These are phyloP conservation scores for Sinelater perroti DNA, from an alignment of 2,888 invertebrate genomes.

Conservation along the genomic window DNA sequence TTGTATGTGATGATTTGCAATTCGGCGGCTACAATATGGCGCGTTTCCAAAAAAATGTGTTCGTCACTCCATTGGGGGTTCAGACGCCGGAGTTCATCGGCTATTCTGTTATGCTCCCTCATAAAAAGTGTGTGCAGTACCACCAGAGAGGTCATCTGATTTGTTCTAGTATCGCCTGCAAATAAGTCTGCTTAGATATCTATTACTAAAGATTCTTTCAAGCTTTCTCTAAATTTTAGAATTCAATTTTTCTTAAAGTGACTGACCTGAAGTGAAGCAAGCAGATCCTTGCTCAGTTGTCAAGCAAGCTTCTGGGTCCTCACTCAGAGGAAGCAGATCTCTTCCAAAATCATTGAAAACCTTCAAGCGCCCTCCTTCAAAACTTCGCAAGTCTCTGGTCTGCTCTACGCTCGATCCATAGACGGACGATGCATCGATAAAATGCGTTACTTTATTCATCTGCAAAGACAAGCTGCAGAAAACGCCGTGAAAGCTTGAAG, in stretches of 20 bases:
- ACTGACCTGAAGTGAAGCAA: slow-evolving; percentile 73
- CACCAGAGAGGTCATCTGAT: slow-evolving; percentile 80
- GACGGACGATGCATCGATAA: slow-evolving; percentile 75
- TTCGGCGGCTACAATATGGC: slow-evolving; percentile 77
- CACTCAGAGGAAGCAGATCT: slow-evolving; percentile 71
- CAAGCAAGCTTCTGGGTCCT: slow-evolving; percentile 71
- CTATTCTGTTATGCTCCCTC: slow-evolving; percentile 84
- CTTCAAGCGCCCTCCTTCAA: slow-evolving; percentile 69
- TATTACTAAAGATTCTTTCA: no score
- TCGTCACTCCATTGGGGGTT: slow-evolving; percentile 83
- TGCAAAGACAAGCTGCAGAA: slow-evolving; percentile 49
- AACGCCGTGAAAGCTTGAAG: slow-evolving; percentile 20
- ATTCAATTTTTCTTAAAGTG: neutral
- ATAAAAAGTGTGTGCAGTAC: slow-evolving; percentile 77
- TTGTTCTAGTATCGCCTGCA: slow-evolving; percentile 78
- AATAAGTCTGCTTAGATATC: slow-evolving; percentile 3
- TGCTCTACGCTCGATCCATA: slow-evolving; percentile 75
- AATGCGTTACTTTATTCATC: slow-evolving; percentile 81
- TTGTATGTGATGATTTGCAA: slow-evolving; percentile 82
- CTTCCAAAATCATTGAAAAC: slow-evolving; percentile 73
- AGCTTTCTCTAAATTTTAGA: no score
- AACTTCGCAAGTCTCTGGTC: slow-evolving; percentile 66
- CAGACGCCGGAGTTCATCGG: slow-evolving; percentile 66
- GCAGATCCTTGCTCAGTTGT: slow-evolving; percentile 68
- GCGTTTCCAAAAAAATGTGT: slow-evolving; percentile 74